phyloP scores from a whole-genome alignment of 2,113 vertebrate species.

The Eclectus roratus region DNA sequence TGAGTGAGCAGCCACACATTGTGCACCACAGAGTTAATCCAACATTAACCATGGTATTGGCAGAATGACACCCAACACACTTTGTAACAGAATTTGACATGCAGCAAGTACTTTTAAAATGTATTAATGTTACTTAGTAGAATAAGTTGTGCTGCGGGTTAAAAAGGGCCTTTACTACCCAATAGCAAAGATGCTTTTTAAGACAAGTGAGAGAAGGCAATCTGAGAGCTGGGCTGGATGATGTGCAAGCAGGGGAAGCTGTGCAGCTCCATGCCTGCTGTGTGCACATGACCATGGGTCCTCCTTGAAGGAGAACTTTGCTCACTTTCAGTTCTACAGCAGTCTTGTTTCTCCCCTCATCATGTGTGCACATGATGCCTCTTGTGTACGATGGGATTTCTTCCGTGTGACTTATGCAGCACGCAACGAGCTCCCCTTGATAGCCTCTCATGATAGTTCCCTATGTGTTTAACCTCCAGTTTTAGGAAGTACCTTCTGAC shows the following conservation, averaged over 20 bases:
- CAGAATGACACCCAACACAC: neutral
- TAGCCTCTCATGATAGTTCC: neutral
- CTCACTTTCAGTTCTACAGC: neutral
- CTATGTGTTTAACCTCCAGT: neutral
- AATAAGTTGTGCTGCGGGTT: neutral
- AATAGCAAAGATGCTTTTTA: neutral
- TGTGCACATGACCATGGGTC: no score
- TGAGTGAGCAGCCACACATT: neutral
- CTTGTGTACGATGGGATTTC: accelerated
- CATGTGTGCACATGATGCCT: accelerated
- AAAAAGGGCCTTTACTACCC: neutral
- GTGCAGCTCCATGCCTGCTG: neutral
- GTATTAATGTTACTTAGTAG: neutral
- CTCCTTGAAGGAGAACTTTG: neutral
- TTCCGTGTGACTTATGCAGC: neutral
- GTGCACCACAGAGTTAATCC: neutral
- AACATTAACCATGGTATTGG: neutral
- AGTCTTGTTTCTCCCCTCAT: neutral
- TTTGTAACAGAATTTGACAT: neutral
- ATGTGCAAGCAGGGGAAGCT: neutral
- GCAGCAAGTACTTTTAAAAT: neutral
- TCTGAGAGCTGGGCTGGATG: neutral
- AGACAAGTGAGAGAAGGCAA: neutral
- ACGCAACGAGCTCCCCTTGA: neutral
- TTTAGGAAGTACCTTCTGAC: neutral